Evolutionary conservation across 2,797 vertebrate genomes (phyloP).

Genomic region (Gymnoscopelus braueri): DNA sequence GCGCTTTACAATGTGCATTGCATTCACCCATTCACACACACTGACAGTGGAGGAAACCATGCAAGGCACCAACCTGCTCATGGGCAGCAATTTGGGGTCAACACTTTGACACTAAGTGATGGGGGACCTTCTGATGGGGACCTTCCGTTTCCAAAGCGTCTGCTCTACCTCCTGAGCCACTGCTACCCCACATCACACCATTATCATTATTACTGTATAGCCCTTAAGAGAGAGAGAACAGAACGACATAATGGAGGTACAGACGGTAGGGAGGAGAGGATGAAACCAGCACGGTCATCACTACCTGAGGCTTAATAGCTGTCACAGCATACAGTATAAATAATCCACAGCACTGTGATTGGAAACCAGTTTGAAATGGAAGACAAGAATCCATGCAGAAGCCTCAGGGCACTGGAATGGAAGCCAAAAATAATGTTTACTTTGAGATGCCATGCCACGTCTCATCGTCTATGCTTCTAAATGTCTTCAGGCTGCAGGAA

Average conservation of each 20-base stretch:
- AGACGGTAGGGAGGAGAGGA: background rate
- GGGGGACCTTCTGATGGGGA: too few species aligned
- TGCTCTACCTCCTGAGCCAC: too few species aligned
- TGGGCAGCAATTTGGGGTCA: too few species aligned
- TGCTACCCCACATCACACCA: too few species aligned
- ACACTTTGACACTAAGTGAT: too few species aligned
- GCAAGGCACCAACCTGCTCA: too few species aligned
- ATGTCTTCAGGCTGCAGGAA: constrained; percentile 89
- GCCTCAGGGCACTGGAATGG: background rate
- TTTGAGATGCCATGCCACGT: background rate
- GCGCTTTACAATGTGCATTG: too few species aligned
- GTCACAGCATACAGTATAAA: background rate
- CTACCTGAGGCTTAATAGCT: background rate
- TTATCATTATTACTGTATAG: too few species aligned
- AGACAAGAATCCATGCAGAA: background rate
- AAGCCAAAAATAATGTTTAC: background rate
- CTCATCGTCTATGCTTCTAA: constrained; percentile 12
- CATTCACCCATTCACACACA: too few species aligned
- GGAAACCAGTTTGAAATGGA: background rate
- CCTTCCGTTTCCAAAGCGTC: too few species aligned
- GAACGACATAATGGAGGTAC: background rate
- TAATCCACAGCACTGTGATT: background rate
- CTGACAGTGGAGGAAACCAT: too few species aligned
- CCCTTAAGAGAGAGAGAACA: background rate
- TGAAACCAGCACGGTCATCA: background rate